Conservation (phyloP, 2,888 invertebrate species). For the Augiades crinisus region DNA sequence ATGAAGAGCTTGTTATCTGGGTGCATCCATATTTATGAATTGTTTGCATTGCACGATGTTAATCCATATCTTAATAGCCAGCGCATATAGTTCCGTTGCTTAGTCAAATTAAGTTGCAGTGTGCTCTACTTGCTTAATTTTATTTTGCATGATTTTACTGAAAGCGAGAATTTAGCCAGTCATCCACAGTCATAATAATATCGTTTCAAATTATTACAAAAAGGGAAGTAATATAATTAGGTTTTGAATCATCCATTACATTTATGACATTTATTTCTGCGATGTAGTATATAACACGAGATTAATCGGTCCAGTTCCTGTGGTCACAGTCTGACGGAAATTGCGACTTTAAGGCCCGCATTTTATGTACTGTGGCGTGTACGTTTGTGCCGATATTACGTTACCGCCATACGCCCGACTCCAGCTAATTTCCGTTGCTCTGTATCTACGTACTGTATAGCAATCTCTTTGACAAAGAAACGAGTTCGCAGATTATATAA, state of each 20-base stretch:
- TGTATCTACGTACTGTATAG: slow-evolving; percentile 1
- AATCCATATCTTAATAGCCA: slow-evolving; percentile 16
- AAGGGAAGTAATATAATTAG: background rate
- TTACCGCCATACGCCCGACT: background rate
- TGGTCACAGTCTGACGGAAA: slow-evolving; percentile 10
- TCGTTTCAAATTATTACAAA: no score
- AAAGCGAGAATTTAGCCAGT: no score
- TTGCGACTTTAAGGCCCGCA: background rate
- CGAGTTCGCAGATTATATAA: slow-evolving; percentile 3
- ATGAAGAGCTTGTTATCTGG: no score
- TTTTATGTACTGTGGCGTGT: slow-evolving; percentile 5
- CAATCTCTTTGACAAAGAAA: slow-evolving; percentile 4
- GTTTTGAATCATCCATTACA: no score
- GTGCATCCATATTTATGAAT: slow-evolving; percentile 25
- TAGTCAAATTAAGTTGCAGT: background rate
- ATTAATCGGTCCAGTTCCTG: slow-evolving; percentile 3
- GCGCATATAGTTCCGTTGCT: slow-evolving; percentile 20
- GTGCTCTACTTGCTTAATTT: background rate
- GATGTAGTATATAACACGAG: slow-evolving; percentile 6
- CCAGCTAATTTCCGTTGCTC: slow-evolving; percentile 18
- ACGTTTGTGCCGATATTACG: background rate
- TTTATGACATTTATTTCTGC: background rate
- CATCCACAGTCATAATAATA: no score
- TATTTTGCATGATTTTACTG: background rate
- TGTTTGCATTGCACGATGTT: slow-evolving; percentile 21